Evolutionary conservation across 2,113 vertebrate species (phyloP).

Genomic region (Calyptomena viridis): DNA sequence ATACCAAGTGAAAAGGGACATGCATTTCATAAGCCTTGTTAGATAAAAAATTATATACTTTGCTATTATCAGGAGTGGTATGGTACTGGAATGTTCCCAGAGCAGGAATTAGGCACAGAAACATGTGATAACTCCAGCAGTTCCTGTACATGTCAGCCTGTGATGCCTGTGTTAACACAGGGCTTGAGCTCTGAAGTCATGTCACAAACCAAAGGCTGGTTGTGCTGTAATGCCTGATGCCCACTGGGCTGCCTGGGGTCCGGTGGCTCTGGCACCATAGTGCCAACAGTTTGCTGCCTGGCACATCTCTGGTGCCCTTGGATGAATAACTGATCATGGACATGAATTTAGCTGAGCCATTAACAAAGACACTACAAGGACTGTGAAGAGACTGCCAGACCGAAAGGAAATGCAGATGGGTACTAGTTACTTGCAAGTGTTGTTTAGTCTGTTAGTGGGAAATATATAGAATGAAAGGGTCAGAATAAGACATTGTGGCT

Average conservation of each 20-base stretch:
- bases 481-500: background rate
- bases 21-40: background rate
- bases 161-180: rapidly evolving
- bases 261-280: background rate
- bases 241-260: background rate
- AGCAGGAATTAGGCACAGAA: background rate
- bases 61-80: background rate
- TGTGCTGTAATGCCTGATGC: background rate
- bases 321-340: background rate
- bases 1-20: background rate
- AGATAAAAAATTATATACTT: background rate
- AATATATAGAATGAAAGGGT: conserved; percentile 27
- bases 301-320: background rate
- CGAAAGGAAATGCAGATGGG: background rate
- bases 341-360: background rate
- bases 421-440: background rate
- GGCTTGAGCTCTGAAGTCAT: background rate
- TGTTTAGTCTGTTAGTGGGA: background rate
- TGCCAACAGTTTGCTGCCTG: background rate
- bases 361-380: background rate
- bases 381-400: background rate
- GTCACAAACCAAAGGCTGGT: background rate
- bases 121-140: background rate
- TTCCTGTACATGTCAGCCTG: background rate
- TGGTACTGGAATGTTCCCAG: background rate